phyloP scores from a whole-genome alignment of 2,113 vertebrate genomes.

The Colossoma macropomum region DNA sequence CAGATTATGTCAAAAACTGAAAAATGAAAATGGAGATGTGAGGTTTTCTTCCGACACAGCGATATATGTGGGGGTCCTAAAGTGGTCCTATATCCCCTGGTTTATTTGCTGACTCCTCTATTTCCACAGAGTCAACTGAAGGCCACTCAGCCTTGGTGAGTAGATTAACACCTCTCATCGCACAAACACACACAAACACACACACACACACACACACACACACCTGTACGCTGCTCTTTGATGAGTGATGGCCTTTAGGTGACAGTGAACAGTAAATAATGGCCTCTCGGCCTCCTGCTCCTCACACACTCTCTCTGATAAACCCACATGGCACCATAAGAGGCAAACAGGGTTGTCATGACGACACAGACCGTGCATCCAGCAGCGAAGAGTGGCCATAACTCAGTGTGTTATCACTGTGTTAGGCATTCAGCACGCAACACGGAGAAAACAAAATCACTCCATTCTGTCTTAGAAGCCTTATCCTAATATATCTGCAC shows the following conservation, averaged over 20 bases:
- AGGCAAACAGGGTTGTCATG: conserved; percentile 38
- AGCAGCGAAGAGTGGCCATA: conserved; percentile 13
- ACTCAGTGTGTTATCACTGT: conserved; percentile 38
- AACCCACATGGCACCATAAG: conserved; percentile 1
- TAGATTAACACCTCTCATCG: background rate
- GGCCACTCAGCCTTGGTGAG: background rate
- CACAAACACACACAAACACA: background rate
- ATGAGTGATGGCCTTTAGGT: background rate
- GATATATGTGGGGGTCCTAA: background rate
- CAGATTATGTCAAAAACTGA: too few relatives aligned
- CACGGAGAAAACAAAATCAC: background rate
- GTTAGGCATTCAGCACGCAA: conserved; percentile 7
- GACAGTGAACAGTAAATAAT: background rate
- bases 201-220: background rate
- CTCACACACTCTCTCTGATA: background rate
- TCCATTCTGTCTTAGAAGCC: background rate
- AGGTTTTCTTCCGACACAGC: too few relatives aligned
- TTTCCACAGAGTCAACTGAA: conserved; percentile 3
- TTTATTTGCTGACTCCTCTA: background rate
- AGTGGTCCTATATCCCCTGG: background rate
- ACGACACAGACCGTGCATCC: conserved; percentile 24
- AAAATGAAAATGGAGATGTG: too few relatives aligned
- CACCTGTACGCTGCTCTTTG: background rate
- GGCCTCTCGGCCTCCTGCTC: background rate
- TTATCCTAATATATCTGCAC: conserved; percentile 5